Base-by-base conservation (phyloP, 2,797 vertebrate genomes). In the Acridotheres tristis region DNA sequence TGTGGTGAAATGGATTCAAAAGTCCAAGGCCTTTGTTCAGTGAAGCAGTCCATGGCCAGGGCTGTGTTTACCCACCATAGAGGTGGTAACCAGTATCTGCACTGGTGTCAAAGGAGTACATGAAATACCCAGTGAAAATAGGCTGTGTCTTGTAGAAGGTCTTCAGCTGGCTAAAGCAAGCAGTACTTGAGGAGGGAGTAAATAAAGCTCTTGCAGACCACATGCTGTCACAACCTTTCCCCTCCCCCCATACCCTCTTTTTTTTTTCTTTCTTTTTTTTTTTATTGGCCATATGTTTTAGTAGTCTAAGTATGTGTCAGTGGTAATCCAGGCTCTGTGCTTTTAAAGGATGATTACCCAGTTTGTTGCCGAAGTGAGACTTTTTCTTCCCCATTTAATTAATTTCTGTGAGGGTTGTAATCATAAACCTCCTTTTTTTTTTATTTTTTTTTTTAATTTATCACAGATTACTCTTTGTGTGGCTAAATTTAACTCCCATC, bases 281-380 rank as follows among this genome's bases (percentile, higher is more conserved):
- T 63, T 26, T 48, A 88, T 62, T 88, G 66, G 43, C 95, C 95
- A 89, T 96, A 95, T 96, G 93, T 95, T 96, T 96, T 88, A 78
- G 83, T 72, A 88, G 94, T 78, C 79, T 94, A 85, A 95, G 88
- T 93, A 86, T 74, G 95, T 96, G 94, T 94, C 54, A 68, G 58
- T 34, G 13, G 72, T 89, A 89, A 90, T 91, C 82, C 62, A 36
- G 89, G 78, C 83, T 89, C 61, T 67, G 23, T 0, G 18, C 82
- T 90, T 92, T 74, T 92, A 76, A 76, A 80, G 88, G 69, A 40
- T 90, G 54, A 92, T 95, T 94, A 79, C 57, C 75, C 88, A 82
- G 57, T 95, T 93, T 94, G 78, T 88, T 94, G 85, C 74, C 0
- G 0, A 87, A 88, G 79, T 63, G 62, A 74, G 82, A 75, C 34